Evolutionary conservation across 2,113 vertebrate species (phyloP).

Genomic region (Leptocoma aspasia): DNA sequence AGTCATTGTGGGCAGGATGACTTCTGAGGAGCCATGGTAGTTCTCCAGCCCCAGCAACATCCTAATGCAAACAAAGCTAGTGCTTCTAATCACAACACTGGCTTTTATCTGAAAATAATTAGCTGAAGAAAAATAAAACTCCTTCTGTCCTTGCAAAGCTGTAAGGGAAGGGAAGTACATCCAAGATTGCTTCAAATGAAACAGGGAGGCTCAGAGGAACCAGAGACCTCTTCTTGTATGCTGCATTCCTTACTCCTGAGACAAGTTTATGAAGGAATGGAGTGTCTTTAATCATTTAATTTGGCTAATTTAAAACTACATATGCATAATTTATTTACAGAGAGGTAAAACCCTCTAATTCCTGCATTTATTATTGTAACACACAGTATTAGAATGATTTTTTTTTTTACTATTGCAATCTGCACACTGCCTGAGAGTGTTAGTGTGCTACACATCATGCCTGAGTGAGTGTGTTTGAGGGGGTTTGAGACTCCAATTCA

Average conservation of each 20-base stretch:
- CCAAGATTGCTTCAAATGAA: conserved; percentile 35
- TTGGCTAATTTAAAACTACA: conserved; percentile 81
- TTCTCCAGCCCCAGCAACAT: not conserved
- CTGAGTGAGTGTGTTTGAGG: conserved; percentile 30
- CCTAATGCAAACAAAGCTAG: not conserved
- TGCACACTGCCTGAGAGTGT: conserved; percentile 73
- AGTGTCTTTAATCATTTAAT: conserved; percentile 89
- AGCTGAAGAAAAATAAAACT: conserved; percentile 17
- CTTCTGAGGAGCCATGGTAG: not conserved
- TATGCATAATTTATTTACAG: conserved; percentile 81
- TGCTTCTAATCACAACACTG: not conserved
- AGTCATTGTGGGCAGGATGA: not conserved
- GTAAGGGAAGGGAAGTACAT: not conserved
- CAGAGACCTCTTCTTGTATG: not conserved
- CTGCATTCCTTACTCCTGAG: conserved; percentile 64
- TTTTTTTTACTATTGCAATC: conserved; percentile 67
- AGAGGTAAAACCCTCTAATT: conserved; percentile 83
- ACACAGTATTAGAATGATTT: conserved; percentile 62
- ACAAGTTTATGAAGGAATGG: conserved; percentile 82
- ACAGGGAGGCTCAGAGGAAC: conserved; percentile 26
- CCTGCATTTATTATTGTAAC: conserved; percentile 84
- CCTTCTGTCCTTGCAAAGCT: not conserved
- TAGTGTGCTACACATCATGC: conserved; percentile 71
- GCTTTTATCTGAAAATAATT: conserved; percentile 25
- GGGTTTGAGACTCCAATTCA: conserved; percentile 60